Evolutionary conservation across 1,140 invertebrate species (phyloP), one percentile per base, ranked within the genome.

Genomic region (Tribolium madens): DNA sequence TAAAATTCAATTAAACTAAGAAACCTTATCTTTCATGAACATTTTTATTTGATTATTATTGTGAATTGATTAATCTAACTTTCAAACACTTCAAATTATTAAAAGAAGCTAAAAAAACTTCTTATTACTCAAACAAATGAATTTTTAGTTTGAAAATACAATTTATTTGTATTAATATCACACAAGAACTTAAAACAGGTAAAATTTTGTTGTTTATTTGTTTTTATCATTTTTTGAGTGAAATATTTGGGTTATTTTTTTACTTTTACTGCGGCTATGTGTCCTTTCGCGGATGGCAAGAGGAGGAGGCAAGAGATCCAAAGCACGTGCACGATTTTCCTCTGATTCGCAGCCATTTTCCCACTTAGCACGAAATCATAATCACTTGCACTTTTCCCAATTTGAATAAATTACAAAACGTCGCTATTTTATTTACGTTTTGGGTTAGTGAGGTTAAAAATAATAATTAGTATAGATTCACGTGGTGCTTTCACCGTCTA

Each of bases 401-500:
- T 73, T 69, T 64, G 31, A 75, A 73, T 50, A 31, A 26, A 42
- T 48, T 47, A 47, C 47, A 73, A 48, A 14, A 47, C 42, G 18
- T 52, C 7, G 14, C 15, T 26, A 17, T 48, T 64, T 10, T 68
- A 31, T 50, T 47, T 64, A 48, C 46, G 53, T 68, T 31, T 46
- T n/a, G 21, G 64, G 26, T 52, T 52, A 53, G 48, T 57, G n/a
- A 42, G 15, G 31, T 57, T 36, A 53, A 57, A 75, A 60, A 75
- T 57, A 57, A 73, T 36, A 48, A 36, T 42, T 42, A 52, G 26
- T 69, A 42, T 60, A 18, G 15, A 33, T 70, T 33, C 75, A 70
- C 68, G 68, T 52, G 64, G 69, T 72, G 76, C 76, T 78, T 78
- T 78, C 76, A 78, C 76, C 76, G 76, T 75, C 76, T 69, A 60